Evolutionary conservation across 2,888 invertebrate genomes (phyloP), one percentile per base, ranked within the genome.

Genomic region (Rhaphigaster nebulosa): DNA sequence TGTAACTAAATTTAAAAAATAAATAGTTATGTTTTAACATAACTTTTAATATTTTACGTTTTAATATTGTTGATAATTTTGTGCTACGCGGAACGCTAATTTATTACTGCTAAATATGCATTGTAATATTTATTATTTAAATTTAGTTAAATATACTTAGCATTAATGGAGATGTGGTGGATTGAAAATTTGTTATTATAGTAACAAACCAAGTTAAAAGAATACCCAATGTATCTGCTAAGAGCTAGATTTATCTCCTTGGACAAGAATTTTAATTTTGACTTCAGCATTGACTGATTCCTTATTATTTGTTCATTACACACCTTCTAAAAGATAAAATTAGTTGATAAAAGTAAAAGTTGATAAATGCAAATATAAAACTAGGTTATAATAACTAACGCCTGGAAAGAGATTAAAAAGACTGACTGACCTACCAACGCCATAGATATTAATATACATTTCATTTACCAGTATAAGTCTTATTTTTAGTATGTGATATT

Each of bases 391-490:
- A 76, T 76, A 76, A 76, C 70, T 20, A 38, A 76, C 70, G 15
- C 23, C 70, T 76, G 70, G 38, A 76, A 76, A 76, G 70, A 76
- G 20, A 76, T 76, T 76, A 76, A 38, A n/a, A n/a, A 76, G 70
- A 6, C 70, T 34, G 70, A 76, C 6, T 20, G 70, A 38, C 34
- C 70, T 20, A 38, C 70, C 38, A 38, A 76, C 70, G 70, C 38
- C 70, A 76, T 23, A 76, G 70, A 38, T 76, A 76, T 76, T 76
- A 20, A 76, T 76, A 76, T 38, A 76, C 70, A 76, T 76, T 76
- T 76, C 34, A 38, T 76, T 70, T 70, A 34, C 70, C 18, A 18
- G 34, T 3, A 70, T 70, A 70, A 70, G 20, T 20, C 70, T 76
- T 76, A 76, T 76, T 76, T 76, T 76, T 76, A 76, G 70, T 38